Evolutionary conservation across 2,888 invertebrate genomes (phyloP).

Genomic region (Acanthopleura granulata): DNA sequence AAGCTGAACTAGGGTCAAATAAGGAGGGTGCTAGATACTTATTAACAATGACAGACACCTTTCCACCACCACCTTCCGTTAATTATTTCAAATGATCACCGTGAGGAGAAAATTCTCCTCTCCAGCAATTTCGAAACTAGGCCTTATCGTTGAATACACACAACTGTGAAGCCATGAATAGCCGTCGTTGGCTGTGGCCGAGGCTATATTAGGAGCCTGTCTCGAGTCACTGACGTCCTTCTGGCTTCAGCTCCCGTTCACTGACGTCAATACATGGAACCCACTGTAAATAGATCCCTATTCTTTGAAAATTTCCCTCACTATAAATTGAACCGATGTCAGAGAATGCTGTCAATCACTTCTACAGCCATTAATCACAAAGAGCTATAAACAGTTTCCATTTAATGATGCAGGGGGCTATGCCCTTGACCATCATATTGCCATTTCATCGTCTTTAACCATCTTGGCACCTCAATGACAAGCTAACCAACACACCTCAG

Average conservation of each 20-base stretch:
- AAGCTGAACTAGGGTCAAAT: no score
- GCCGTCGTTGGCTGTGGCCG: no score
- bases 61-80: background rate
- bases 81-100: background rate
- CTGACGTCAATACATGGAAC: slow-evolving; percentile 2
- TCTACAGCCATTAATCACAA: background rate
- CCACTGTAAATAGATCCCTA: background rate
- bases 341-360: background rate
- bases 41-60: no score
- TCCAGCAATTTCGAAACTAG: background rate
- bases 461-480: no score
- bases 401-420: no score
- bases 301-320: slow-evolving; percentile 5
- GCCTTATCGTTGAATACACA: background rate
- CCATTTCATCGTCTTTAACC: no score
- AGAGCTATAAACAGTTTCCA: no score
- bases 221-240: background rate
- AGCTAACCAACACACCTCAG: no score
- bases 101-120: background rate
- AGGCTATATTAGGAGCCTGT: no score
- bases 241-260: background rate
- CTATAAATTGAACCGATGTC: background rate
- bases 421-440: no score
- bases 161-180: background rate
- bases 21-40: no score